These are phyloP conservation scores for Drepana falcataria DNA, from an alignment of 2,888 invertebrate genomes.

Conservation along the genomic window DNA sequence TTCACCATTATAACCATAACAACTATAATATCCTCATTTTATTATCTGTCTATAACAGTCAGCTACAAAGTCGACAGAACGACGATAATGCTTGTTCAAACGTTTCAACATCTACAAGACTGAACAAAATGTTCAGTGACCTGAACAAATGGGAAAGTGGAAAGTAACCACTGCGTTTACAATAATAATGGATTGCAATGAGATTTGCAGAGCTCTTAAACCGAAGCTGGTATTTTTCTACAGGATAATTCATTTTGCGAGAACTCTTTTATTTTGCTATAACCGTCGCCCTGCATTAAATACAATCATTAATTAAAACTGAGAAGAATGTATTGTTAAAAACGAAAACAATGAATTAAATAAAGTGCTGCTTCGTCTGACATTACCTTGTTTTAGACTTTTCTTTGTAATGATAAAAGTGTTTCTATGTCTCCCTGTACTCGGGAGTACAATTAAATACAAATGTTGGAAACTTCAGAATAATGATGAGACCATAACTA, in stretches of 20 bases:
- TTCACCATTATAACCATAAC: too few relatives aligned
- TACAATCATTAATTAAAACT: conserved; percentile 51
- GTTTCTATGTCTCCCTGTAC: background rate
- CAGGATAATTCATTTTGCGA: conserved; percentile 34
- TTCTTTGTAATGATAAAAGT: conserved; percentile 1
- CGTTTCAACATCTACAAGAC: background rate
- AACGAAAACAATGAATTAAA: conserved; percentile 19
- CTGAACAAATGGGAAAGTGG: background rate
- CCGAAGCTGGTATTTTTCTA: conserved; percentile 33
- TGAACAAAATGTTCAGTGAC: background rate
- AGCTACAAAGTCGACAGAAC: too few relatives aligned
- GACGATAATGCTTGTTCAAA: background rate
- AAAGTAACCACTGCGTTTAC: background rate
- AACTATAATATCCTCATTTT: too few relatives aligned
- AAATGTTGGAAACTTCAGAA: too few relatives aligned
- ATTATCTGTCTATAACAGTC: too few relatives aligned
- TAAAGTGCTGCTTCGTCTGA: conserved; percentile 9
- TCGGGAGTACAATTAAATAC: too few relatives aligned
- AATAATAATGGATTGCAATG: conserved; percentile 17
- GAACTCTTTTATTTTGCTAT: conserved; percentile 35
- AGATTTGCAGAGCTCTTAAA: conserved; percentile 39
- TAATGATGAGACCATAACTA: too few relatives aligned
- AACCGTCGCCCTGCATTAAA: conserved; percentile 27
- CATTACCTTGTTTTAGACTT: background rate
- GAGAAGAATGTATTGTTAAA: conserved; percentile 25